Evolutionary conservation across 2,113 vertebrate genomes (phyloP).

Genomic region (Lophochroa leadbeateri): DNA sequence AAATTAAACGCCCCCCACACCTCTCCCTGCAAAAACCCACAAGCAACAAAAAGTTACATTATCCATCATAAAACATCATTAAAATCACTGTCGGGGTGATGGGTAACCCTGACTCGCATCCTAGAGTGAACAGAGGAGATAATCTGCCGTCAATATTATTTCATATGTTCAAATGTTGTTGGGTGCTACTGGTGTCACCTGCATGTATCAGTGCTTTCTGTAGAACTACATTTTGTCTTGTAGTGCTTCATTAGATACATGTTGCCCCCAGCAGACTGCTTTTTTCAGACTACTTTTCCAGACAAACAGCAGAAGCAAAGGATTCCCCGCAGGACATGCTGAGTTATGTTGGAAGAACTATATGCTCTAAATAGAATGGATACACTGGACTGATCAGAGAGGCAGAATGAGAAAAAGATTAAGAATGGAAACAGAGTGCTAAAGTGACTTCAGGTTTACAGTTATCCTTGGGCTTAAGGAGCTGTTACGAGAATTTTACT

Average conservation of each 20-base stretch:
- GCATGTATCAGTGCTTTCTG: not conserved
- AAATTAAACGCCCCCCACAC: not conserved
- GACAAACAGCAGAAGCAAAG: not conserved
- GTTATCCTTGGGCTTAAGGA: not conserved
- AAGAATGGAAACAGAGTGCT: not conserved
- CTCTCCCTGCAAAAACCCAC: too few species aligned
- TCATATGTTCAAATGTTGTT: not conserved
- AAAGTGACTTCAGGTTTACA: not conserved
- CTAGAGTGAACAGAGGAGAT: not conserved
- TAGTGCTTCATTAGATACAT: not conserved
- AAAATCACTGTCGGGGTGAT: not conserved
- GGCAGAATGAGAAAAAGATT: not conserved
- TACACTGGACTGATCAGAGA: not conserved
- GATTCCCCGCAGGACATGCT: not conserved
- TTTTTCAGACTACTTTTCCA: not conserved
- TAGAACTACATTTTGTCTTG: not conserved
- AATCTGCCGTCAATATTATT: not conserved
- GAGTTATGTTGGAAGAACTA: not conserved
- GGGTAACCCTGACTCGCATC: not conserved
- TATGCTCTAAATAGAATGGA: not conserved
- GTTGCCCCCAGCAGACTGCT: not conserved
- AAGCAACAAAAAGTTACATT: not conserved
- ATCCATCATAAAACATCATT: not conserved
- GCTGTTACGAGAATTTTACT: not conserved
- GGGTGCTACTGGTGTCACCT: not conserved